A percentile compares a stretch with the other conserved stretches of the same genome.
Evolutionary conservation across 2,888 invertebrate genomes (phyloP).

Genomic region (Morinoia aosen): DNA sequence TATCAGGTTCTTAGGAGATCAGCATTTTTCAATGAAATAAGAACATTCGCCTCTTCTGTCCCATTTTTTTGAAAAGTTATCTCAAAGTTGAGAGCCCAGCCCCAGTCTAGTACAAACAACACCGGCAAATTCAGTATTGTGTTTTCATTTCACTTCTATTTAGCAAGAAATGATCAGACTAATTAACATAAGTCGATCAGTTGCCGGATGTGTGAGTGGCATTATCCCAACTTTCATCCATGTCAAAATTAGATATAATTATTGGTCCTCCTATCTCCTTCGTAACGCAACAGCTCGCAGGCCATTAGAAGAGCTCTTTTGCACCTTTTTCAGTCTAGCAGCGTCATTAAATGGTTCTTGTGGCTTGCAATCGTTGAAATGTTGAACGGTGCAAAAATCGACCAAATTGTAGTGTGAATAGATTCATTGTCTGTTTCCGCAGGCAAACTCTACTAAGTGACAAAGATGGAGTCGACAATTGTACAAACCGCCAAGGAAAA

Average conservation of each 20-base stretch:
- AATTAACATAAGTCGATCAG: not conserved
- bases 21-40: no score
- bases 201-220: not conserved
- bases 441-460: slow-evolving; percentile 42
- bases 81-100: no score
- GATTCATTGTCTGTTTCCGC: slow-evolving; percentile 47
- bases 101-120: no score
- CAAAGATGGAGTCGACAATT: slow-evolving; percentile 40
- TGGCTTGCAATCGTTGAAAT: slow-evolving; percentile 51
- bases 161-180: not conserved
- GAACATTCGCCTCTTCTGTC: no score
- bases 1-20: no score
- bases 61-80: no score
- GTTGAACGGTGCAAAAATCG: slow-evolving; percentile 25
- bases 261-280: not conserved
- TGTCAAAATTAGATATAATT: not conserved
- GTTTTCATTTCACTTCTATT: not conserved
- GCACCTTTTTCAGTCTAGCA: not conserved
- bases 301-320: not conserved
- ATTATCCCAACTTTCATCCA: not conserved
- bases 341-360: not conserved
- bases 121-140: no score
- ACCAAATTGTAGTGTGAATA: slow-evolving; percentile 36
- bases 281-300: not conserved
- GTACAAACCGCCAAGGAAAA: not conserved